phyloP scores from a whole-genome alignment of 2,888 invertebrate genomes.

The Laothoe populi region DNA sequence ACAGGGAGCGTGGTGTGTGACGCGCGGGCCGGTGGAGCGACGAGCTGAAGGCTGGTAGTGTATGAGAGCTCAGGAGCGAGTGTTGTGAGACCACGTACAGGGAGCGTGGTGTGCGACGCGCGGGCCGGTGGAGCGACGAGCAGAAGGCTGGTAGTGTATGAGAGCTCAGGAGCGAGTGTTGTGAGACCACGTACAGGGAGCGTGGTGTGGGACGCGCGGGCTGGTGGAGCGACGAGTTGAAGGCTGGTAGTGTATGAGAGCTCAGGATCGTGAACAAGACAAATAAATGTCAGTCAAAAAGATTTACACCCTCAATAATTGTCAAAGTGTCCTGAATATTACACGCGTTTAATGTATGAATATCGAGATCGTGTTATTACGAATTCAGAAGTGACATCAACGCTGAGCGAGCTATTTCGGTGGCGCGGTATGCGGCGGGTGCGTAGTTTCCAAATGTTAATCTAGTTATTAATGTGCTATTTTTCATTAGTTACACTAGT shows the following conservation, averaged over 20 bases:
- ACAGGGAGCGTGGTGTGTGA: no score
- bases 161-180: no score
- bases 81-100: no score
- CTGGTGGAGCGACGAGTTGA: conserved; percentile 2
- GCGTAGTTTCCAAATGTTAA: conserved; percentile 9
- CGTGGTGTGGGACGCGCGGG: background rate
- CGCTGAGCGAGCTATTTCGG: conserved; percentile 13
- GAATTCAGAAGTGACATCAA: conserved; percentile 18
- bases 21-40: no score
- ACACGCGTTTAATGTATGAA: background rate
- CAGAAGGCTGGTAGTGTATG: no score
- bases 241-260: conserved; percentile 12
- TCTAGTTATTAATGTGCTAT: conserved; percentile 11
- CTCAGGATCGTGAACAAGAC: background rate
- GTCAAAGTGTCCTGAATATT: background rate
- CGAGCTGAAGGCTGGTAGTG: no score
- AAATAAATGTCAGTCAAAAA: conserved; percentile 10
- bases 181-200: no score
- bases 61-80: no score
- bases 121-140: no score
- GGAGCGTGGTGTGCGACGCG: no score
- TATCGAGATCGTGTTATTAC: conserved; percentile 16
- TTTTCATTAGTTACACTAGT: background rate
- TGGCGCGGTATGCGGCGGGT: conserved; percentile 4
- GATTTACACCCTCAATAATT: conserved; percentile 1